phyloP scores from a whole-genome alignment of 2,797 vertebrate species.

The Mycteria americana region DNA sequence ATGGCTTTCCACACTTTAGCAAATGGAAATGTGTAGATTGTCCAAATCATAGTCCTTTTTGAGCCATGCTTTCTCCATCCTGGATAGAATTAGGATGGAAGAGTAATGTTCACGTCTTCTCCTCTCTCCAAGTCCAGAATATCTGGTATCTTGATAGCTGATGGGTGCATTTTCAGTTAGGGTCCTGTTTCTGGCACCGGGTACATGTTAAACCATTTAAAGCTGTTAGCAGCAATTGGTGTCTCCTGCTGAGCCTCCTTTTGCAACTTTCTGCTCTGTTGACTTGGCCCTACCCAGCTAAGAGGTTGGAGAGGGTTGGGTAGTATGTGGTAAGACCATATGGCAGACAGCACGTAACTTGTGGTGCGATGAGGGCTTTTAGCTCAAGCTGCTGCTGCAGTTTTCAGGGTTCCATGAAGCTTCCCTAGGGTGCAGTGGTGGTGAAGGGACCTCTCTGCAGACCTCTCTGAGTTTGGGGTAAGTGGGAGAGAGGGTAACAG shows the following conservation, averaged over 20 bases:
- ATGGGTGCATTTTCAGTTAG: background rate
- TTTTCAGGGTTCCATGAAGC: background rate
- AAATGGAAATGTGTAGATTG: background rate
- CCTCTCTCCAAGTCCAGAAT: background rate
- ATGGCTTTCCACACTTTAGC: background rate
- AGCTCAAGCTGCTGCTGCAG: background rate
- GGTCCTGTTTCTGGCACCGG: background rate
- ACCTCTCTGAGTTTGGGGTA: background rate
- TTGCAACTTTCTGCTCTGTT: background rate
- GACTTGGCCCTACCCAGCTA: background rate
- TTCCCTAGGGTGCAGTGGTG: background rate
- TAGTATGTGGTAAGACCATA: background rate
- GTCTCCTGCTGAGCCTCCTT: background rate
- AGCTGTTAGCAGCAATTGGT: background rate
- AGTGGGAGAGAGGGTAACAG: background rate
- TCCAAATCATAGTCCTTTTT: background rate
- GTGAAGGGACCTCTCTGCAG: background rate
- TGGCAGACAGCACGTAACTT: background rate
- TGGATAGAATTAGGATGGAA: background rate
- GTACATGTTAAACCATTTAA: background rate
- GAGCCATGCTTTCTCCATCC: background rate
- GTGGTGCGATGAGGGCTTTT: background rate
- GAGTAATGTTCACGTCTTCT: background rate
- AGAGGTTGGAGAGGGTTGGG: background rate
- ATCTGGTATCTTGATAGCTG: background rate